phyloP scores from a whole-genome alignment of 1,140 invertebrate species.

The Nasonia longicornis region DNA sequence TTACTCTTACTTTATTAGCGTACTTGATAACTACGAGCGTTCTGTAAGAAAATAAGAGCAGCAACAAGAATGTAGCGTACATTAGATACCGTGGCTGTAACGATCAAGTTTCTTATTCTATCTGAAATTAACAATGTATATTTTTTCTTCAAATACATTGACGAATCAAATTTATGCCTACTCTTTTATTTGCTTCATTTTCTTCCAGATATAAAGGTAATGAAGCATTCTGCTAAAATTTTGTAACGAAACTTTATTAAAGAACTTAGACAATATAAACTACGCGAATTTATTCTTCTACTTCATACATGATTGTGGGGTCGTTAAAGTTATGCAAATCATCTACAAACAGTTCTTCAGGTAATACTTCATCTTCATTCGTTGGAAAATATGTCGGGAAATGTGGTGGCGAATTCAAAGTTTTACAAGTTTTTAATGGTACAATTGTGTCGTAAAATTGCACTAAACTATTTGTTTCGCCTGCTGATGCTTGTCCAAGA shows the following conservation, averaged over 20 bases:
- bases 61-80: constrained; percentile 61
- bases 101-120: constrained; percentile 49
- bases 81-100: constrained; percentile 55
- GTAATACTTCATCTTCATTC: constrained; percentile 69
- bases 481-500: constrained; percentile 83
- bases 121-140: constrained; percentile 49
- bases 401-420: constrained; percentile 73
- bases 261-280: constrained; percentile 17
- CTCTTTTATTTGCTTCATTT: constrained; percentile 10
- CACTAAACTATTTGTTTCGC: constrained; percentile 83
- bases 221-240: constrained; percentile 20
- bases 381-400: constrained; percentile 85
- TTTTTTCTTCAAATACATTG: constrained; percentile 48
- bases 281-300: constrained; percentile 58
- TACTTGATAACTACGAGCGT: constrained; percentile 63
- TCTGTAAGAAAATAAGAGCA: constrained; percentile 61
- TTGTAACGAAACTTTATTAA: constrained; percentile 43
- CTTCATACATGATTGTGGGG: constrained; percentile 77
- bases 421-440: constrained; percentile 71
- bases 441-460: constrained; percentile 86
- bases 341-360: constrained; percentile 80
- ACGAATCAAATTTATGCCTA: constrained; percentile 39
- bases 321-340: constrained; percentile 78
- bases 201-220: constrained; percentile 9
- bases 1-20: constrained; percentile 61